These are phyloP conservation scores for Notarius lentiginosus DNA, from an alignment of 2,113 vertebrate species.

Conservation along the genomic window DNA sequence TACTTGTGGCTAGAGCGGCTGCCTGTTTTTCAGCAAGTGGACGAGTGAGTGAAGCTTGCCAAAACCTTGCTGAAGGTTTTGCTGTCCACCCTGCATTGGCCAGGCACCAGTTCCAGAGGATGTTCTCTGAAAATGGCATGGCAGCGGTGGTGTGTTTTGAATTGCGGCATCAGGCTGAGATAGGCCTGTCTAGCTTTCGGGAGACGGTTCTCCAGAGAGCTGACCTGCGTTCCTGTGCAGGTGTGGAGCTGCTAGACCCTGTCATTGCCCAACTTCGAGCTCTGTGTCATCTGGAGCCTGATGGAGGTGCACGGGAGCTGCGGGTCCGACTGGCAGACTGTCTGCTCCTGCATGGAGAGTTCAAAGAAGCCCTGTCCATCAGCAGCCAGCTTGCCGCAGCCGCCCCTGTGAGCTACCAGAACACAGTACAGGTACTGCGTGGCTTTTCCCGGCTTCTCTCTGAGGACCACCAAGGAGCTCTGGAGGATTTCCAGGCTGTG, in stretches of 20 bases:
- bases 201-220: constrained; percentile 74
- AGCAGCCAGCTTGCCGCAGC: constrained; percentile 78
- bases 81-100: constrained; percentile 70
- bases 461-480: constrained; percentile 72
- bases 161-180: constrained; percentile 74
- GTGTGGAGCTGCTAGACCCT: constrained; percentile 79
- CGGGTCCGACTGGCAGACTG: constrained; percentile 83
- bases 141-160: constrained; percentile 63
- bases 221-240: constrained; percentile 77
- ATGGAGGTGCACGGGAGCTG: constrained; percentile 72
- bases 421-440: constrained; percentile 81
- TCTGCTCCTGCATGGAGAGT: constrained; percentile 81
- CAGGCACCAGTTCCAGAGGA: constrained; percentile 68
- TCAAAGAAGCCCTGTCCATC: constrained; percentile 71
- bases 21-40: constrained; percentile 76
- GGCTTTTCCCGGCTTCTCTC: constrained; percentile 83
- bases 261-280: constrained; percentile 75
- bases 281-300: constrained; percentile 78
- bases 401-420: constrained; percentile 72
- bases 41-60: constrained; percentile 64
- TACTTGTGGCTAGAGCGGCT: constrained; percentile 79
- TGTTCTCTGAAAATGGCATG: constrained; percentile 71
- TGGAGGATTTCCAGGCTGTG: constrained; percentile 86
- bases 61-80: constrained; percentile 82
- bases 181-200: constrained; percentile 75